These are phyloP conservation scores for Catalaphyllia jardinei DNA, from an alignment of 64 coral and sea anemone species.

Conservation along the genomic window DNA sequence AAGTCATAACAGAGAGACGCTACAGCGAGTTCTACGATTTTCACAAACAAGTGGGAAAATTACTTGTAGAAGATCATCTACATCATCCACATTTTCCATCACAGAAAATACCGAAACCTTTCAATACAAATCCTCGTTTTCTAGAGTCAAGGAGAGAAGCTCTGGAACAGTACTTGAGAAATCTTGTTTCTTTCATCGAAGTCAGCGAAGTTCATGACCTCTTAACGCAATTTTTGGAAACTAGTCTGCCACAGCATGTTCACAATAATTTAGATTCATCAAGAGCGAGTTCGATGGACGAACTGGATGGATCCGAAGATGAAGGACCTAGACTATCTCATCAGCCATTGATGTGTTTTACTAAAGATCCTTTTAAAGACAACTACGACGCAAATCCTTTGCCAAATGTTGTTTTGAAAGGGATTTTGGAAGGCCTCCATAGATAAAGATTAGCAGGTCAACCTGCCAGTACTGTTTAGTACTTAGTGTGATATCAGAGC, in stretches of 20 bases:
- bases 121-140: conserved; percentile 77
- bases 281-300: conserved; percentile 62
- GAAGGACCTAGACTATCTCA: conserved; percentile 48
- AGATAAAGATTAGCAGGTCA: not conserved
- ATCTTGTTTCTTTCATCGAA: conserved; percentile 66
- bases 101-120: conserved; percentile 55
- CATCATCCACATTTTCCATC: conserved; percentile 83
- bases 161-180: conserved; percentile 56
- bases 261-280: not conserved
- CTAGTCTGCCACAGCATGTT: conserved; percentile 4
- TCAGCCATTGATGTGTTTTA: conserved; percentile 84
- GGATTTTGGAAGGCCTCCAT: conserved; percentile 43
- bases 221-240: conserved; percentile 76
- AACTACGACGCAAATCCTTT: conserved; percentile 19
- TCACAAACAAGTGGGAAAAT: conserved; percentile 78
- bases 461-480: too few species aligned
- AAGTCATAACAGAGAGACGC: conserved; percentile 47
- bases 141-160: conserved; percentile 83
- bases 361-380: conserved; percentile 66
- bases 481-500: too few species aligned
- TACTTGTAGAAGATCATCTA: conserved; percentile 45
- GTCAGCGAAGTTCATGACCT: conserved; percentile 42
- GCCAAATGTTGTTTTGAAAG: conserved; percentile 48
- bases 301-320: conserved; percentile 27
- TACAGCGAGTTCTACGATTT: conserved; percentile 84